These are phyloP conservation scores for Lutraria lutraria DNA, from an alignment of 2,888 invertebrate genomes.

Conservation along the genomic window DNA sequence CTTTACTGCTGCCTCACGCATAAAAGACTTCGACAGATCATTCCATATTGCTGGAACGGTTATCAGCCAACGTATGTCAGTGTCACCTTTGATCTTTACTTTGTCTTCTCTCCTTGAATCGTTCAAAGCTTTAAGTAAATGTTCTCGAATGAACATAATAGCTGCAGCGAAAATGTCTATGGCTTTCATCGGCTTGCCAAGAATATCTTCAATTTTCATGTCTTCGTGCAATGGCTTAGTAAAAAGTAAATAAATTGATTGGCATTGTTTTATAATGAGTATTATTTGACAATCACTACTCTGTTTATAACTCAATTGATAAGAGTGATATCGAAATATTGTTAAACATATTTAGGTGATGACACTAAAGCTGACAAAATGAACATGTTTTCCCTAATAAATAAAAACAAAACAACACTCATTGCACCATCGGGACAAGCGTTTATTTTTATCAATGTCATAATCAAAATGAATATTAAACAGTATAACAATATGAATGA, in stretches of 20 bases:
- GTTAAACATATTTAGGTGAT: too few relatives aligned
- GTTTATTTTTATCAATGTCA: too few relatives aligned
- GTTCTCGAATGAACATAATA: constrained; percentile 42
- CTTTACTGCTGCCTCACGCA: constrained; percentile 42
- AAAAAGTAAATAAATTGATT: not conserved
- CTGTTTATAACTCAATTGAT: too few relatives aligned
- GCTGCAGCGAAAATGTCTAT: constrained; percentile 55
- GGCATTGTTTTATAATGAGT: not conserved
- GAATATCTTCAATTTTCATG: constrained; percentile 56
- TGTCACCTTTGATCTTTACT: constrained; percentile 2
- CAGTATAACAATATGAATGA: too few relatives aligned
- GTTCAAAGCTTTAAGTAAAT: constrained; percentile 17
- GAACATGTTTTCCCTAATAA: too few relatives aligned
- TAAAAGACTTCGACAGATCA: constrained; percentile 46
- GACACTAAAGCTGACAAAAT: too few relatives aligned
- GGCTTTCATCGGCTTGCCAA: constrained; percentile 51
- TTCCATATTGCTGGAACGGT: constrained; percentile 50
- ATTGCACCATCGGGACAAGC: too few relatives aligned
- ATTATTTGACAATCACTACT: too few relatives aligned
- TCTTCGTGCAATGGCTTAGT: constrained; percentile 49
- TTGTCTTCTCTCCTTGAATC: not conserved
- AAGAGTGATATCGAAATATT: too few relatives aligned
- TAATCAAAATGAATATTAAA: too few relatives aligned
- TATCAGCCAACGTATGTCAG: constrained; percentile 31
- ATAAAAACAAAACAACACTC: too few relatives aligned